A percentile compares a stretch with the other conserved stretches of the same genome.
These are phyloP conservation scores for Caracal caracal DNA, from an alignment of 2,113 vertebrate species.

Conservation along the genomic window DNA sequence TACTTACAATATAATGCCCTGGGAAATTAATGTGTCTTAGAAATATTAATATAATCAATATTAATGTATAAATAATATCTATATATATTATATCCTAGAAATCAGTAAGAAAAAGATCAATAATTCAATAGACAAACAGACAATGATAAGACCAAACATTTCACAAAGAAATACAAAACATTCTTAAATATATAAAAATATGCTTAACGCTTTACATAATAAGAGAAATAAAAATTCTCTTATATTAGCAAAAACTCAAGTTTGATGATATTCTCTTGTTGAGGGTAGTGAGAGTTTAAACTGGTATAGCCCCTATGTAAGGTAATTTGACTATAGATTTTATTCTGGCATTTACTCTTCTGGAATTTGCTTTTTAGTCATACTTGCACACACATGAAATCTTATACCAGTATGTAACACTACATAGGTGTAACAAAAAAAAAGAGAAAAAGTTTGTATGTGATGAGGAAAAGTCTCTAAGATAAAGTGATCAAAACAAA, in stretches of 20 bases:
- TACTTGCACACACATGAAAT: neutral
- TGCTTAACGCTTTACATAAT: neutral
- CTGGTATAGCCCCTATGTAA: neutral
- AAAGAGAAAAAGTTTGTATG: neutral
- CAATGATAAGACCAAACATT: neutral
- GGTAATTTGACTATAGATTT: neutral
- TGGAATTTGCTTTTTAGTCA: neutral
- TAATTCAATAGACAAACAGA: neutral
- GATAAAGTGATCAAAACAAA: conserved; percentile 12
- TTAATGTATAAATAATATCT: neutral
- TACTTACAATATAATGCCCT: neutral
- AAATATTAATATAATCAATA: neutral
- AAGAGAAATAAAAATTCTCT: neutral
- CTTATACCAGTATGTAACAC: neutral
- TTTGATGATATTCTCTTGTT: neutral
- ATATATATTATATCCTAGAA: neutral
- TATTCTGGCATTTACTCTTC: neutral
- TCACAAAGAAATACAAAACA: neutral
- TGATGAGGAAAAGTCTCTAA: neutral
- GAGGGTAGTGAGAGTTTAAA: neutral
- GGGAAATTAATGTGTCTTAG: neutral
- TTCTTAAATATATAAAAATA: neutral
- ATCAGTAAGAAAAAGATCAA: neutral
- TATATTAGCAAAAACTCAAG: neutral
- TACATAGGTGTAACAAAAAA: neutral